These are phyloP conservation scores for Cephalopachus bancanus DNA, from an alignment of 2,797 vertebrate genomes.

Conservation along the genomic window DNA sequence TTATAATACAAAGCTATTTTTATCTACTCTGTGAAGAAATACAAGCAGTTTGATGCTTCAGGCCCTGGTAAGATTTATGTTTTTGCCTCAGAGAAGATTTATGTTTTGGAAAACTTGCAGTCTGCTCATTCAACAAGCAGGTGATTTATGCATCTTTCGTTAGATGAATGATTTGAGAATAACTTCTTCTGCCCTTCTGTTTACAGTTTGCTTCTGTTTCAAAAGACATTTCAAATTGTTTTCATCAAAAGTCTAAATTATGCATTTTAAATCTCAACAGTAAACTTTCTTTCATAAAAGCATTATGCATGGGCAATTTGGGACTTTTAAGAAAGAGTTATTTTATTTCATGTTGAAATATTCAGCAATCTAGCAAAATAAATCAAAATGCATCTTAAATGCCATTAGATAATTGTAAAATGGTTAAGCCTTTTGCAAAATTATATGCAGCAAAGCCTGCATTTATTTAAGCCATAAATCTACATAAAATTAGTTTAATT, in stretches of 20 bases:
- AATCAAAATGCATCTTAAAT: constrained; percentile 65
- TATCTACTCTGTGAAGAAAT: constrained; percentile 72
- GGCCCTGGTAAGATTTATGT: constrained; percentile 76
- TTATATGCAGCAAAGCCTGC: constrained; percentile 35
- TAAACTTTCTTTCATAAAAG: constrained; percentile 70
- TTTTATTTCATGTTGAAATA: constrained; percentile 76
- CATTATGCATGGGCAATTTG: constrained; percentile 21
- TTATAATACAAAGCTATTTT: constrained; percentile 67
- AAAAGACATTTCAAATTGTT: constrained; percentile 73
- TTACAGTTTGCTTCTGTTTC: constrained; percentile 70
- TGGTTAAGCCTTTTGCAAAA: constrained; percentile 46
- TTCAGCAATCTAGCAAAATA: constrained; percentile 57
- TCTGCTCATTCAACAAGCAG: constrained; percentile 58
- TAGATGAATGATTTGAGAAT: constrained; percentile 76
- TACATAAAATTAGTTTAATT: constrained; percentile 69
- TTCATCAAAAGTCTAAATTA: constrained; percentile 68
- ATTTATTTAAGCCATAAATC: constrained; percentile 73
- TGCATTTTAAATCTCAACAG: constrained; percentile 67
- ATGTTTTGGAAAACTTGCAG: constrained; percentile 73
- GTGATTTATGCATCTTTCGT: constrained; percentile 77
- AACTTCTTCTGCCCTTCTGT: constrained; percentile 66
- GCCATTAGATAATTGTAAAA: constrained; percentile 73
- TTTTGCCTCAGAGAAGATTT: constrained; percentile 78
- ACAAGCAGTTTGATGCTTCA: constrained; percentile 54
- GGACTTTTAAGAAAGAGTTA: constrained; percentile 62